Conservation (phyloP, 2,797 vertebrate genomes). For the Dermochelys coriacea region DNA sequence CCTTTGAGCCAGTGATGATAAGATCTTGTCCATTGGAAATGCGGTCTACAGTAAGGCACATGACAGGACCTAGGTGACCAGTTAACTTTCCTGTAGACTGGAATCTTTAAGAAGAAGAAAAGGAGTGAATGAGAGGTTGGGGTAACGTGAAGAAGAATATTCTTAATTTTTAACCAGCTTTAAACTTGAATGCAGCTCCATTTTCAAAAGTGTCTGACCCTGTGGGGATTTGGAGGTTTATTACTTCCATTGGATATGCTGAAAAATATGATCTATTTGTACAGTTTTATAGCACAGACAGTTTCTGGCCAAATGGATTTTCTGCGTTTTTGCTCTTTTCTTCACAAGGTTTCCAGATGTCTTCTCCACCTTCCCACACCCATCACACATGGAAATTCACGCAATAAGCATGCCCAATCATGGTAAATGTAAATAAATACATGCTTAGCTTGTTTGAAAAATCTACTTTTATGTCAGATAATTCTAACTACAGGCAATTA, state of each 20-base stretch:
- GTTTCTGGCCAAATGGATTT: neutral
- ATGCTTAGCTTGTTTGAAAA: neutral
- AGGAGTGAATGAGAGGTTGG: neutral
- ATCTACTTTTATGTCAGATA: neutral
- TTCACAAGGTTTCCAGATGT: neutral
- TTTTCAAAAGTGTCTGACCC: neutral
- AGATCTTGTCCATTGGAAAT: slow-evolving; percentile 92
- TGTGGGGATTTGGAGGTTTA: neutral
- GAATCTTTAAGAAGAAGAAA: slow-evolving; percentile 85
- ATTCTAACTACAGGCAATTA: neutral
- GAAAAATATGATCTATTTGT: neutral
- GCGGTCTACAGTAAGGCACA: slow-evolving; percentile 93
- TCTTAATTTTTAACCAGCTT: neutral
- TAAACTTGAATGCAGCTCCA: neutral
- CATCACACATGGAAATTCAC: neutral
- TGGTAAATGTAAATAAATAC: neutral
- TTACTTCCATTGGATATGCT: neutral
- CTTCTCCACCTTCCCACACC: neutral
- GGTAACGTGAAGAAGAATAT: neutral
- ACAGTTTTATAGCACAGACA: neutral
- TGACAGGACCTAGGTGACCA: slow-evolving; percentile 94
- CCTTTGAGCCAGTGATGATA: slow-evolving; percentile 96
- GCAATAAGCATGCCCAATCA: neutral
- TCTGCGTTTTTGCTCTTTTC: neutral
- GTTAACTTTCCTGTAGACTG: slow-evolving; percentile 96